Evolutionary conservation across 1,140 invertebrate genomes (phyloP).

Genomic region (Drosophila ananassae): DNA sequence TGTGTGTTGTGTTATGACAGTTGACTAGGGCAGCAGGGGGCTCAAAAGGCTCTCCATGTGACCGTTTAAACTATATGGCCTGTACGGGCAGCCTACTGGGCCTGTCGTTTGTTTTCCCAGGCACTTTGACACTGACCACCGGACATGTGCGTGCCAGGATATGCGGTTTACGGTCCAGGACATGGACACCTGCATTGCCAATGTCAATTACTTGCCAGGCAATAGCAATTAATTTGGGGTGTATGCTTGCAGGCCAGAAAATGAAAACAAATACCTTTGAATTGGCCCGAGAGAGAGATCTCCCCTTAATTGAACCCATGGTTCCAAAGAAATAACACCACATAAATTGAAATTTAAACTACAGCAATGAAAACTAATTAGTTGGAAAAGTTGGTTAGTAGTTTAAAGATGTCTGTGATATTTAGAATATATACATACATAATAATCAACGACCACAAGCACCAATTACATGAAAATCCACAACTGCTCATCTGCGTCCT

Average conservation of each 20-base stretch:
- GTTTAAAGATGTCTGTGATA: no score
- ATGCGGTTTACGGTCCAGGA: slow-evolving; percentile 16
- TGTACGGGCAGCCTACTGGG: slow-evolving; percentile 4
- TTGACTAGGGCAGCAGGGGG: background rate
- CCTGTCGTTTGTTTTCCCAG: slow-evolving; percentile 36
- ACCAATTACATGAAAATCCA: no score
- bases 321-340: background rate
- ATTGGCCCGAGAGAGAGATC: background rate
- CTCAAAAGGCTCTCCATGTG: slow-evolving; percentile 1
- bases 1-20: slow-evolving; percentile 41
- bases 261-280: slow-evolving; percentile 34
- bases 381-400: background rate
- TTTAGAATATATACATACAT: no score
- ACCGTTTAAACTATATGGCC: slow-evolving; percentile 28
- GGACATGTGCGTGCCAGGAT: slow-evolving; percentile 31
- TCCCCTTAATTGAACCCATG: slow-evolving; percentile 3
- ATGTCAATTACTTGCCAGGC: slow-evolving; percentile 67
- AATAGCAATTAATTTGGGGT: slow-evolving; percentile 59
- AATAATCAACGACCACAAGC: no score
- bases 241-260: slow-evolving; percentile 25
- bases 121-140: slow-evolving; percentile 57
- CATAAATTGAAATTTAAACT: background rate
- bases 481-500: no score
- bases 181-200: slow-evolving; percentile 61
- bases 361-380: background rate